These are phyloP conservation scores for Lycocerus yunnanus DNA, from an alignment of 2,888 invertebrate genomes.

Conservation along the genomic window DNA sequence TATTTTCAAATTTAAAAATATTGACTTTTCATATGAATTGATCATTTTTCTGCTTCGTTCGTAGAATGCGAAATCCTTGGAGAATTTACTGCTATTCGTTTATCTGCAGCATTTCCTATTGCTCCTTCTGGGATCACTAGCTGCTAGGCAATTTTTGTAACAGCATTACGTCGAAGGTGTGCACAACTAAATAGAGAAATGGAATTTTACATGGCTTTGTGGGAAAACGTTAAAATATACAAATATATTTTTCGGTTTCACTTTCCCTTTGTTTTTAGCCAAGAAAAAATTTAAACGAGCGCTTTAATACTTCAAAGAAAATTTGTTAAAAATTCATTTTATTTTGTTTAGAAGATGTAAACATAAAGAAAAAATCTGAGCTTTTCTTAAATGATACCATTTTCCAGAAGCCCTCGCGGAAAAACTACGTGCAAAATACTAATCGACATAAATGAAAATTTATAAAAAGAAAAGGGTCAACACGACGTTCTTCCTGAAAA, in stretches of 20 bases:
- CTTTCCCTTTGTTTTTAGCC: slow-evolving; percentile 5
- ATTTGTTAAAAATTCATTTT: neutral
- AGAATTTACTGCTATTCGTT: slow-evolving; percentile 14
- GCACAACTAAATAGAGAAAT: neutral
- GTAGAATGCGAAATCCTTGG: slow-evolving; percentile 7
- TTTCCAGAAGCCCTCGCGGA: neutral
- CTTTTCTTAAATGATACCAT: neutral
- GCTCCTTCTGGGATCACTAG: slow-evolving; percentile 12
- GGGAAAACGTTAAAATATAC: slow-evolving; percentile 12
- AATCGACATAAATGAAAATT: neutral
- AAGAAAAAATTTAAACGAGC: neutral
- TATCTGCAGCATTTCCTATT: slow-evolving; percentile 10
- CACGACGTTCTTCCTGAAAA: neutral
- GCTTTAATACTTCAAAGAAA: neutral
- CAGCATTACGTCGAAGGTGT: slow-evolving; percentile 12
- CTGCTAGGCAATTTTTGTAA: slow-evolving; percentile 16
- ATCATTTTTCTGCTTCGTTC: slow-evolving; percentile 12
- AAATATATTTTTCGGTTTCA: slow-evolving; percentile 6
- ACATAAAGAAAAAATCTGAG: neutral
- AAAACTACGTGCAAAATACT: neutral
- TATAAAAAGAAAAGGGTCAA: neutral
- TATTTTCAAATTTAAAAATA: neutral
- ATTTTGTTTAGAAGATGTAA: neutral
- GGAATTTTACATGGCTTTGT: slow-evolving; percentile 5
- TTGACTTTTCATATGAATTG: slow-evolving; percentile 7